Conservation (phyloP, 2,113 vertebrate genomes). For the Clinocottus analis region DNA sequence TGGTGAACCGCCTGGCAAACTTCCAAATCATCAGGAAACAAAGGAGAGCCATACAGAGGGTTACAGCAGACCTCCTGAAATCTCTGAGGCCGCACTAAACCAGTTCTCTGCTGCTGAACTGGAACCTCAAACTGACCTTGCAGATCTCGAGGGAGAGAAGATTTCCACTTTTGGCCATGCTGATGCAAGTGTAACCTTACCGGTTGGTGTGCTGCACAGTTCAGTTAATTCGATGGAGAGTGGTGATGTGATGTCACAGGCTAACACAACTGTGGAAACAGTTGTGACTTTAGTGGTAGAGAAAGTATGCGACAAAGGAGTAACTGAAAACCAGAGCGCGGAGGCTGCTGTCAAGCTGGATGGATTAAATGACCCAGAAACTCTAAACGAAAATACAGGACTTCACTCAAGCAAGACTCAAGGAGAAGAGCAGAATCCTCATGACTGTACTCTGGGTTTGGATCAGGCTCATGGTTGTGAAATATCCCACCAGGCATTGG, state of each 20-base stretch:
- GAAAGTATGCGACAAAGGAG: slow-evolving; percentile 40
- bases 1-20: slow-evolving; percentile 69
- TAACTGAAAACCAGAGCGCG: slow-evolving; percentile 26
- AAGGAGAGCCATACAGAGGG: slow-evolving; percentile 72
- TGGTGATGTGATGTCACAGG: slow-evolving; percentile 21
- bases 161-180: slow-evolving; percentile 46
- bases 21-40: slow-evolving; percentile 75
- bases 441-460: slow-evolving; percentile 6
- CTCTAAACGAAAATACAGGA: slow-evolving; percentile 59
- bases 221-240: slow-evolving; percentile 43
- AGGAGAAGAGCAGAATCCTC: slow-evolving; percentile 32
- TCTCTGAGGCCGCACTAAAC: slow-evolving; percentile 53
- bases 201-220: slow-evolving; percentile 15
- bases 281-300: slow-evolving; percentile 29
- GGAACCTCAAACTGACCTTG: slow-evolving; percentile 58
- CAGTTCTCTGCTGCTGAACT: slow-evolving; percentile 46
- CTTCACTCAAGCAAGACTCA: slow-evolving; percentile 21
- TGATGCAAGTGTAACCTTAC: slow-evolving; percentile 21
- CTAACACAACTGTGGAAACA: slow-evolving; percentile 31
- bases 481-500: slow-evolving; percentile 56
- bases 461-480: slow-evolving; percentile 47
- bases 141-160: slow-evolving; percentile 51
- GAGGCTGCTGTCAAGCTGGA: slow-evolving; percentile 40
- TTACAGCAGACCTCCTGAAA: slow-evolving; percentile 68
- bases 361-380: slow-evolving; percentile 52